These are phyloP conservation scores for Scytalopus superciliaris DNA, from an alignment of 2,113 vertebrate genomes.

Conservation along the genomic window DNA sequence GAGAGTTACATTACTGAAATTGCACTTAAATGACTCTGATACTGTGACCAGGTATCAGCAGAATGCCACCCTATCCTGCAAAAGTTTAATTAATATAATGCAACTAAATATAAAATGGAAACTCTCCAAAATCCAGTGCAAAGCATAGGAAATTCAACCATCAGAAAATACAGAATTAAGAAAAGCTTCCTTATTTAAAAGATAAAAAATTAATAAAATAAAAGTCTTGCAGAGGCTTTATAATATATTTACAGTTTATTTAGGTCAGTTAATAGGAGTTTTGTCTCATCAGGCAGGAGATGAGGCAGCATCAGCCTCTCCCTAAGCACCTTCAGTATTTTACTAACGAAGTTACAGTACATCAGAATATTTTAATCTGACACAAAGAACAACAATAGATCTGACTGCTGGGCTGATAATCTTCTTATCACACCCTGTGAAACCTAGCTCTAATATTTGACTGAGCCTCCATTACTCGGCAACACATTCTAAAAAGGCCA, in stretches of 20 bases:
- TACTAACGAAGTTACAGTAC: constrained; percentile 76
- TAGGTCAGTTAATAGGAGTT: constrained; percentile 63
- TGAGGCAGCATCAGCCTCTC: constrained; percentile 7
- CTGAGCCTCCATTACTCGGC: constrained; percentile 72
- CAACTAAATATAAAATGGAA: neutral
- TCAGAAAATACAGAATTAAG: neutral
- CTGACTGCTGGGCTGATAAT: constrained; percentile 77
- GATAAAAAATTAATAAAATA: neutral
- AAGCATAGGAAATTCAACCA: neutral
- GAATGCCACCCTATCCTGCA: neutral
- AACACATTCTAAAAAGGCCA: constrained; percentile 79
- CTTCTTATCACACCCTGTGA: constrained; percentile 81
- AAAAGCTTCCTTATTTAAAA: neutral
- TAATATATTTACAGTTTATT: constrained; percentile 52
- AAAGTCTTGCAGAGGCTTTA: neutral
- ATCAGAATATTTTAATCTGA: constrained; percentile 83
- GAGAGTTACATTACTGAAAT: constrained; percentile 51
- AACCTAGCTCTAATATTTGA: constrained; percentile 82
- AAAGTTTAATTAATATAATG: constrained; percentile 5
- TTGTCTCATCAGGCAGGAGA: constrained; percentile 64
- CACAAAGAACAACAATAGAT: constrained; percentile 78
- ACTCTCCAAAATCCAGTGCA: neutral
- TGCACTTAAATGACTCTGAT: neutral
- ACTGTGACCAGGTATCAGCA: constrained; percentile 13
- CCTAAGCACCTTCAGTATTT: constrained; percentile 67